Evolutionary conservation across 2,797 vertebrate genomes (phyloP).

Genomic region (Oreochromis grahami): DNA sequence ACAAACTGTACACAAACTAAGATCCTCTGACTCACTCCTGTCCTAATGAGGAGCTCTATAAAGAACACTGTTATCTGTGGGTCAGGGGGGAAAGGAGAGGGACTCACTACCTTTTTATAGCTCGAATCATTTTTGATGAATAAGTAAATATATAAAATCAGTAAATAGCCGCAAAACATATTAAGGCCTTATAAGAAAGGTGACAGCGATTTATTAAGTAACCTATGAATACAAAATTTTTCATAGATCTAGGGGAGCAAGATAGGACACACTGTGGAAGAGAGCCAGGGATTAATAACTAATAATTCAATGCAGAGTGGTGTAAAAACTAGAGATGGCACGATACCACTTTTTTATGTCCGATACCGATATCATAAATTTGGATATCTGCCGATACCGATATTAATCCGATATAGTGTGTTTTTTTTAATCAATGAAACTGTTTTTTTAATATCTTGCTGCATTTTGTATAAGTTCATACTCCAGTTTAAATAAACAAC

Average conservation of each 20-base stretch:
- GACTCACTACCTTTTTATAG: background rate
- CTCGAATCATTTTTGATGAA: background rate
- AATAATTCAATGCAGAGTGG: background rate
- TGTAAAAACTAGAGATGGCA: too few species aligned
- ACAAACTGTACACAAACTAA: background rate
- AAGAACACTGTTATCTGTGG: background rate
- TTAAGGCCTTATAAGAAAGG: background rate
- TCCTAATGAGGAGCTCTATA: background rate
- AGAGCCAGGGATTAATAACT: background rate
- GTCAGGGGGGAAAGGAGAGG: background rate
- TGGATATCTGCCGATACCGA: too few species aligned
- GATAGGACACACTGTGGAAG: background rate
- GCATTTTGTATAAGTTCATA: too few species aligned
- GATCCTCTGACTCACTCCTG: background rate
- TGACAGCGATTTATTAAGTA: background rate
- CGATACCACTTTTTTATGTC: too few species aligned
- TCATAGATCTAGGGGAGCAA: background rate
- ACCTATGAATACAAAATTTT: background rate
- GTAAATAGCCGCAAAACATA: background rate
- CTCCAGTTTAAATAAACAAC: too few species aligned
- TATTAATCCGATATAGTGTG: too few species aligned
- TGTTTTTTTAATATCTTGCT: too few species aligned
- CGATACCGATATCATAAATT: too few species aligned
- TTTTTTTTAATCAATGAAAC: too few species aligned
- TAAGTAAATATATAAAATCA: background rate